Percentiles rank a stretch among this genome's conserved stretches.
phyloP scores from a whole-genome alignment of 2,113 vertebrate species.

The Okapia johnstoni region DNA sequence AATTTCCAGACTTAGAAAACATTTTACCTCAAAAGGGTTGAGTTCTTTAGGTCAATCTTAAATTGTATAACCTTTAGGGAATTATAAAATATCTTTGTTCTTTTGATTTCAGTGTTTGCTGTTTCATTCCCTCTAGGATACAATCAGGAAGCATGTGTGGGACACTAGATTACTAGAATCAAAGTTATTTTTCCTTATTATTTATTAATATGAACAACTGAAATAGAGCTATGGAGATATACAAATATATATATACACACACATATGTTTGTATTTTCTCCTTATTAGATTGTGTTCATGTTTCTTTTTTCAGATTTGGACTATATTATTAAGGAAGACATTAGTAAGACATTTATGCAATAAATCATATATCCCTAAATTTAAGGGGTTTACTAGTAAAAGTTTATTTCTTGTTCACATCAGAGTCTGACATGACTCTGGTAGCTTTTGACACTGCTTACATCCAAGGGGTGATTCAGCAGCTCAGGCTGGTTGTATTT shows the following conservation, averaged over 20 bases:
- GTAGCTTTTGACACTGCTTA: not conserved
- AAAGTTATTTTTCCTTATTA: not conserved
- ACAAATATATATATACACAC: rapidly evolving
- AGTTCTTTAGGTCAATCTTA: not conserved
- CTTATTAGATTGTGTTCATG: not conserved
- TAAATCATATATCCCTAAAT: not conserved
- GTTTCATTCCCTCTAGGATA: not conserved
- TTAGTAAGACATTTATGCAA: not conserved
- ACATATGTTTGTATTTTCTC: not conserved
- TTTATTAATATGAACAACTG: not conserved
- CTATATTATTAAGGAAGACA: not conserved
- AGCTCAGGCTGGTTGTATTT: not conserved
- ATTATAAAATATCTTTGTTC: not conserved
- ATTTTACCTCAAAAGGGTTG: not conserved
- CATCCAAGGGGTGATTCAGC: not conserved
- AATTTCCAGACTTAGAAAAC: not conserved
- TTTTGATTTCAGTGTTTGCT: not conserved
- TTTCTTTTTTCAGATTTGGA: not conserved
- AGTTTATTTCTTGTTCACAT: not conserved
- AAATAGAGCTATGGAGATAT: not conserved
- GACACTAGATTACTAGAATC: not conserved
- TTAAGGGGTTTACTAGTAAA: not conserved
- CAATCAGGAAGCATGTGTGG: not conserved
- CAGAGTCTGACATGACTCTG: not conserved
- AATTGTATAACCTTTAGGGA: not conserved